Percentiles rank a stretch among this genome's conserved stretches.
Evolutionary conservation across 1,140 invertebrate genomes (phyloP).

Genomic region (Micrasema minimum): DNA sequence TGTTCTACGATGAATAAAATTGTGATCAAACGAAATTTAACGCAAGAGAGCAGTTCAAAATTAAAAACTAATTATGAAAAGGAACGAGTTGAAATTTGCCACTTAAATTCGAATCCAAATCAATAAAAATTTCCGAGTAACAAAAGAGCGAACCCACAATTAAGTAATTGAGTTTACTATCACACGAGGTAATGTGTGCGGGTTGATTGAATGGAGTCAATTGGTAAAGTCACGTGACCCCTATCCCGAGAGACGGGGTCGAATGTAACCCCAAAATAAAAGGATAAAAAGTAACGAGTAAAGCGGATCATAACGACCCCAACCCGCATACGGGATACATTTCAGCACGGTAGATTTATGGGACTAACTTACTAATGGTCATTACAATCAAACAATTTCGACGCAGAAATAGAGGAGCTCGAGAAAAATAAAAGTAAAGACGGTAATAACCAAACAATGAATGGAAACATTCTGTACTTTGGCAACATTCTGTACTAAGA

Average conservation of each 20-base stretch:
- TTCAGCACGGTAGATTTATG: too few relatives aligned
- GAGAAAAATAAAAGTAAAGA: too few relatives aligned
- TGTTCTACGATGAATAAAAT: too few relatives aligned
- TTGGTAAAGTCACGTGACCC: constrained; percentile 18
- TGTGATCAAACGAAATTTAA: too few relatives aligned
- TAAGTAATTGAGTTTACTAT: constrained; percentile 33
- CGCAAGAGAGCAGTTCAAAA: too few relatives aligned
- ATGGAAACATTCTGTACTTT: too few relatives aligned
- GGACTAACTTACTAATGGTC: too few relatives aligned
- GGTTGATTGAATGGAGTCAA: constrained; percentile 14
- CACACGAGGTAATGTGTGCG: constrained; percentile 6
- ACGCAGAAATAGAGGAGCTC: too few relatives aligned
- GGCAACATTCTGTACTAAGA: too few relatives aligned
- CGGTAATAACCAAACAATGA: too few relatives aligned
- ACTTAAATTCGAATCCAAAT: constrained; percentile 13
- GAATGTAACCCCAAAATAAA: constrained; percentile 13
- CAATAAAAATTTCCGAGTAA: not conserved
- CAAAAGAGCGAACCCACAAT: constrained; percentile 15
- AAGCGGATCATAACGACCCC: constrained; percentile 13
- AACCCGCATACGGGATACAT: constrained; percentile 28
- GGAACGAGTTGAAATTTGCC: constrained; percentile 11
- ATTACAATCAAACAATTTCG: too few relatives aligned
- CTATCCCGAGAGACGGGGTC: not conserved
- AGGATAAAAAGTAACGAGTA: constrained; percentile 2
- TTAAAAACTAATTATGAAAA: too few relatives aligned